Conservation (phyloP, 1,140 invertebrate genomes). For the Sarcophaga bullata region DNA sequence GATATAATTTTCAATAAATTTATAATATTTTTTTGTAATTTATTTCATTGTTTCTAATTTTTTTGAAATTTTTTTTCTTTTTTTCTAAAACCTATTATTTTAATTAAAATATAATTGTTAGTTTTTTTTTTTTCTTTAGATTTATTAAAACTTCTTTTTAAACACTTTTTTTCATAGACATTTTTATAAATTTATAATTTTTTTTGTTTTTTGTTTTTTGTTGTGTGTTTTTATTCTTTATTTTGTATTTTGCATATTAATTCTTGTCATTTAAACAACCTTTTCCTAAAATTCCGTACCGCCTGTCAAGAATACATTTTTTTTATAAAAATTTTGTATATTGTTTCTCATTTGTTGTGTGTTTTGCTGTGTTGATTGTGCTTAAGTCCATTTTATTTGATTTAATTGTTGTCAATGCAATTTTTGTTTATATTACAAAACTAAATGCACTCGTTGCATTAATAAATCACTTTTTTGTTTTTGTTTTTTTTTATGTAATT, state of each 20-base stretch:
- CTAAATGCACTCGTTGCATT: background rate
- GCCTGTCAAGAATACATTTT: too few relatives aligned
- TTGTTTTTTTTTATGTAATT: too few relatives aligned
- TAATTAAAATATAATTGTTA: too few relatives aligned
- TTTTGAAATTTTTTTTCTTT: too few relatives aligned
- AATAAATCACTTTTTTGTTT: background rate
- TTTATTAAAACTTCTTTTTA: too few relatives aligned
- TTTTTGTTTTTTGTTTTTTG: background rate
- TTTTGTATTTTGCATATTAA: background rate
- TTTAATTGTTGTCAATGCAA: background rate
- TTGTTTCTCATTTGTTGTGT: slow-evolving; percentile 43
- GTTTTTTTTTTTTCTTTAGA: too few relatives aligned
- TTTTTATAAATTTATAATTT: background rate
- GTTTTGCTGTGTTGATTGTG: slow-evolving; percentile 42
- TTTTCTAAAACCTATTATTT: too few relatives aligned
- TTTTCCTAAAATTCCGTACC: slow-evolving; percentile 81
- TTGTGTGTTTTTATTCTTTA: background rate
- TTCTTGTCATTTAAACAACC: slow-evolving; percentile 52
- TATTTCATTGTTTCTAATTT: too few relatives aligned
- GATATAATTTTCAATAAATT: too few relatives aligned
- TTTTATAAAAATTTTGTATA: slow-evolving; percentile 72
- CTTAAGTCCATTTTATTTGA: background rate
- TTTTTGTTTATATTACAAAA: background rate
- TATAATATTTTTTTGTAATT: too few relatives aligned
- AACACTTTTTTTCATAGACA: too few relatives aligned